A percentile compares a stretch with the other conserved stretches of the same genome.
These are phyloP conservation scores for Numida meleagris DNA, from an alignment of 2,113 vertebrate species.

Conservation along the genomic window DNA sequence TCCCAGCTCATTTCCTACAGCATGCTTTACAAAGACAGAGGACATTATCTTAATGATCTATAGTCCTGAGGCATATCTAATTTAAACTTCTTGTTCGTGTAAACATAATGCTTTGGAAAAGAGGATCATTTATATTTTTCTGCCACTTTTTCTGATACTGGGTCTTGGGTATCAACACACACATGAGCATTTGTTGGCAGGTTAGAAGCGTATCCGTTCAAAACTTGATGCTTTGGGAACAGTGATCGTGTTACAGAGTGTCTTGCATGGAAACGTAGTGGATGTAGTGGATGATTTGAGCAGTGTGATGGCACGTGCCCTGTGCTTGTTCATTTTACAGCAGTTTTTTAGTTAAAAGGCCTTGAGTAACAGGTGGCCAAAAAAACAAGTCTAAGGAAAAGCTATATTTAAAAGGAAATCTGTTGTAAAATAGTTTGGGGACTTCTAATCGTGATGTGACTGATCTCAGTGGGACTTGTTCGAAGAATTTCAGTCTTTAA, in stretches of 20 bases:
- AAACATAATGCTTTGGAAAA: not conserved
- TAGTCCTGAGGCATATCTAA: not conserved
- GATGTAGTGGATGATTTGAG: not conserved
- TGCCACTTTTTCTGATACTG: not conserved
- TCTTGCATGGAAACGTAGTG: not conserved
- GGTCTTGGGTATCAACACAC: not conserved
- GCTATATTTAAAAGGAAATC: not conserved
- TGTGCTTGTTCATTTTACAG: not conserved
- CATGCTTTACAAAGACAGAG: not conserved
- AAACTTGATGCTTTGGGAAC: not conserved
- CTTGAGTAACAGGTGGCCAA: not conserved
- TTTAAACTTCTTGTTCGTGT: not conserved
- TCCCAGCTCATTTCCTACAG: slow-evolving; percentile 25
- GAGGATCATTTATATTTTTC: not conserved
- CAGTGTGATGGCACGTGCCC: not conserved
- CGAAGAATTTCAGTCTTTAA: not conserved
- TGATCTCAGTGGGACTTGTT: not conserved
- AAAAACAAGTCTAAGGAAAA: not conserved
- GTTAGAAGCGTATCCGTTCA: not conserved
- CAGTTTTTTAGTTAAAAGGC: not conserved
- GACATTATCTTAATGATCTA: slow-evolving; percentile 11
- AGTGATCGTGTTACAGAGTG: not conserved
- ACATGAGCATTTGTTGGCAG: not conserved
- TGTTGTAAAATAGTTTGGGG: not conserved
- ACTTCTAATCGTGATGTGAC: not conserved